Evolutionary conservation across 2,888 invertebrate species (phyloP).

Genomic region (Oeneis ivallda): DNA sequence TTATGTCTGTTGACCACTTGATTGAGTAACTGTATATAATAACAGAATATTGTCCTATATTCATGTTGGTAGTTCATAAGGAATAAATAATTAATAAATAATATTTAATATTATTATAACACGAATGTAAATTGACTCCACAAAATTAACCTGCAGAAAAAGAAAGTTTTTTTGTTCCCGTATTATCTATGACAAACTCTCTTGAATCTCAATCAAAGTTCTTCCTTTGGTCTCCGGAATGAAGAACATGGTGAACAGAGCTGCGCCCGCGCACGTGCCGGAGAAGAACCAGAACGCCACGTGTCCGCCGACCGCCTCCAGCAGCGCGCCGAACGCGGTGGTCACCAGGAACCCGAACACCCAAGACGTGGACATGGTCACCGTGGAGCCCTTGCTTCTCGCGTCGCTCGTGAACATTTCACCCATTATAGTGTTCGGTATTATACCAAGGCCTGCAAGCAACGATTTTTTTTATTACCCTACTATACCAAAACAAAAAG

Average conservation of each 20-base stretch:
- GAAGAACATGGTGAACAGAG: slow-evolving; percentile 83
- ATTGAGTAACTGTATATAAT: no score
- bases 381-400: slow-evolving; percentile 41
- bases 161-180: no score
- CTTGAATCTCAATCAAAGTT: slow-evolving; percentile 87
- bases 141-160: no score
- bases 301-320: slow-evolving; percentile 76
- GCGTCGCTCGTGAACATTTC: slow-evolving; percentile 44
- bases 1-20: no score
- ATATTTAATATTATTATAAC: no score
- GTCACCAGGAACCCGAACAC: slow-evolving; percentile 39
- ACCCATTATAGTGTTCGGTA: slow-evolving; percentile 41
- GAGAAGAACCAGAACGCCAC: slow-evolving; percentile 85
- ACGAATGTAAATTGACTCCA: no score
- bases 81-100: no score
- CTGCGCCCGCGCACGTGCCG: slow-evolving; percentile 59
- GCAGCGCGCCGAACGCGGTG: slow-evolving; percentile 38
- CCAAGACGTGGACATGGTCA: slow-evolving; percentile 37
- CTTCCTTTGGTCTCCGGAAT: slow-evolving; percentile 92
- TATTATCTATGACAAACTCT: slow-evolving; percentile 70
- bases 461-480: neutral
- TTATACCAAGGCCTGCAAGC: slow-evolving; percentile 40
- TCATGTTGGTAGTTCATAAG: no score
- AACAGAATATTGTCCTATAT: no score
- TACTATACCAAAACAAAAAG: no score